These are phyloP conservation scores for Rhyacichthys aspro DNA, from an alignment of 2,797 vertebrate species.

Conservation along the genomic window DNA sequence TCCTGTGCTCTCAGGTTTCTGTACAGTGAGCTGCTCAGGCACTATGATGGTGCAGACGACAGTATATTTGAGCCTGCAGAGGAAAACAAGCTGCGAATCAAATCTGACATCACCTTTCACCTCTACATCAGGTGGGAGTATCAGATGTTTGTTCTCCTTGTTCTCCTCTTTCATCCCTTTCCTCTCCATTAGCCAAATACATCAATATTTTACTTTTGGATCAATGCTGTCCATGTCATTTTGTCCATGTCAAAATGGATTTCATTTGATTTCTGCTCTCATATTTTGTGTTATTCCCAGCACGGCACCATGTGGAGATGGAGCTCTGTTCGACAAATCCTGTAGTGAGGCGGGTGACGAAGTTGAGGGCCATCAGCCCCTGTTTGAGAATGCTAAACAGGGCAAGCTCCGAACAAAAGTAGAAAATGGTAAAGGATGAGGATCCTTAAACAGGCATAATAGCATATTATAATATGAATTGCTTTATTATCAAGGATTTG, in stretches of 20 bases:
- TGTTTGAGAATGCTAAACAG: conserved; percentile 96
- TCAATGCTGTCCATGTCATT: conserved; percentile 14
- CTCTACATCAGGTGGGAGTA: conserved; percentile 92
- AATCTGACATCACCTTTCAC: conserved; percentile 89
- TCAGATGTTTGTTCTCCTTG: conserved; percentile 17
- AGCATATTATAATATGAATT: too few relatives aligned
- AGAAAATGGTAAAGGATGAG: conserved; percentile 88
- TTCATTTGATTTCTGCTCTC: conserved; percentile 5
- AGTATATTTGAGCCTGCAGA: conserved; percentile 87
- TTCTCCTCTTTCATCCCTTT: conserved; percentile 16
- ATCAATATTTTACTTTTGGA: conserved; percentile 32
- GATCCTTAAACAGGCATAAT: neutral
- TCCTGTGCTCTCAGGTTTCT: conserved; percentile 85
- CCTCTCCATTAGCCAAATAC: neutral
- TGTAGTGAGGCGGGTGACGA: conserved; percentile 87
- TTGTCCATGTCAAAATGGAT: conserved; percentile 4
- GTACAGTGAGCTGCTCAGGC: conserved; percentile 91
- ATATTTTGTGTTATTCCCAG: conserved; percentile 66
- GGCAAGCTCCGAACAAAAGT: conserved; percentile 98
- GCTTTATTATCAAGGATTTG: too few relatives aligned
- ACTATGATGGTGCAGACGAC: conserved; percentile 80
- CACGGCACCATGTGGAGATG: conserved; percentile 95
- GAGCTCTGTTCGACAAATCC: conserved; percentile 96
- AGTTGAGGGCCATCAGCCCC: conserved; percentile 85
- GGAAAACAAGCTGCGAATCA: conserved; percentile 83